Percentiles rank a stretch among this genome's conserved stretches.
Evolutionary conservation across 2,113 vertebrate genomes (phyloP).

Genomic region (Sclerurus mexicanus): DNA sequence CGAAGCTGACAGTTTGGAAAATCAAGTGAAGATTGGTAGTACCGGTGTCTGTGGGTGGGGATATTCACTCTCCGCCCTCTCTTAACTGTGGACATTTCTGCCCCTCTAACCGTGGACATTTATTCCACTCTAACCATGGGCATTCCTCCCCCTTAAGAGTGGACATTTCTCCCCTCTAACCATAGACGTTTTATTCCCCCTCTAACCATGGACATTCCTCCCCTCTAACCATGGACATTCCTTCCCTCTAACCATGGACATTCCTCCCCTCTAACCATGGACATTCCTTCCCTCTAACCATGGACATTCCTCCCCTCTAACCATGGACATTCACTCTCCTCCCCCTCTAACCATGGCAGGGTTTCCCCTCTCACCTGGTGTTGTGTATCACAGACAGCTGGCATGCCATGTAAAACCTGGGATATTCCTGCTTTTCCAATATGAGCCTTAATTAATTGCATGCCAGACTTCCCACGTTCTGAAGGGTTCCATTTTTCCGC

Average conservation of each 20-base stretch:
- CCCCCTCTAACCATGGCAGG: accelerated
- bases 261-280: too few relatives aligned
- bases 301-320: background rate
- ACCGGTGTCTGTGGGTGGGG: accelerated
- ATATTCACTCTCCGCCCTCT: accelerated
- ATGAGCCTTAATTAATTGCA: background rate
- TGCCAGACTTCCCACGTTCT: accelerated
- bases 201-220: background rate
- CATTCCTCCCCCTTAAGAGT: accelerated
- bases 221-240: background rate
- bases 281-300: too few relatives aligned
- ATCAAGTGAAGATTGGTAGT: too few relatives aligned
- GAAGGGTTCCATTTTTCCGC: background rate
- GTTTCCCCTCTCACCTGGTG: background rate
- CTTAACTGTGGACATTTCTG: too few relatives aligned
- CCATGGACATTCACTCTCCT: accelerated
- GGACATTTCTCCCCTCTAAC: too few relatives aligned
- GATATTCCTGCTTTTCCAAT: accelerated
- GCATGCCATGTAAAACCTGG: accelerated
- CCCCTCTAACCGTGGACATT: too few relatives aligned
- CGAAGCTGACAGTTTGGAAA: accelerated
- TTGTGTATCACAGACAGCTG: accelerated
- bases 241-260: background rate
- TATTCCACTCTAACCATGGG: accelerated
- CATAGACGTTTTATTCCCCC: too few relatives aligned